Evolutionary conservation across 1,140 invertebrate genomes (phyloP), one percentile per base, ranked within the genome.

Genomic region (Drosophila triauraria): DNA sequence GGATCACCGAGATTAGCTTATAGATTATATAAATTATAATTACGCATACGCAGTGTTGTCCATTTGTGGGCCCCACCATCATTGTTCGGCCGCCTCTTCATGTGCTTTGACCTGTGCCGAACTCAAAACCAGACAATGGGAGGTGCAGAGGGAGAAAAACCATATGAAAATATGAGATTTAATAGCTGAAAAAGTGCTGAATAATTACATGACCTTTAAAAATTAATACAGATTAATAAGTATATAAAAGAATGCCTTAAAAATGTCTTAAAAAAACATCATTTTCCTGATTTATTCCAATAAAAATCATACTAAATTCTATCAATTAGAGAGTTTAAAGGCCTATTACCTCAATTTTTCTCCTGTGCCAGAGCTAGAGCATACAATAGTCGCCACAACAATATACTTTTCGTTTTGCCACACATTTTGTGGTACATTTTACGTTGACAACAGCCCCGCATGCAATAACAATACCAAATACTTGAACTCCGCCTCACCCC

Each of bases 1-100:
- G 60, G 58, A 51, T 82, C 48, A 51, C 53, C 54, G 42, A 75
- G 77, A 87, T 88, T 88, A 87, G 84, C 84, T 78, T 72, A 78
- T 78, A 76, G 72, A 80, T 84, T 74, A 88, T 78, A 88, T 88
- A 87, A 88, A 88, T 87, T 80, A 84, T 75, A 84, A 84, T 88
- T 87, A 90, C 77, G 62, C 69, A 87, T 80, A 80, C 80, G 74
- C 67, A 54, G 56, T 32, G 61, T 60, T 50, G 59, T 62, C 61
- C 67, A 67, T 58, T 74, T 78, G 32, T 78, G n/a, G 67, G 67
- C 63, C 67, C 62, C 67, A 32, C 62, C 67, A 32, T 64, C 62
- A 68, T 71, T 81, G 54, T 53, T 47, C 40, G 32, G 42, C 3
- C 35, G 60, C 40, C 53, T 42, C 25, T 63, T 43, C 70, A 44